These are phyloP conservation scores for Drosophila quadrilineata DNA, from an alignment of 1,140 invertebrate genomes.

Conservation along the genomic window DNA sequence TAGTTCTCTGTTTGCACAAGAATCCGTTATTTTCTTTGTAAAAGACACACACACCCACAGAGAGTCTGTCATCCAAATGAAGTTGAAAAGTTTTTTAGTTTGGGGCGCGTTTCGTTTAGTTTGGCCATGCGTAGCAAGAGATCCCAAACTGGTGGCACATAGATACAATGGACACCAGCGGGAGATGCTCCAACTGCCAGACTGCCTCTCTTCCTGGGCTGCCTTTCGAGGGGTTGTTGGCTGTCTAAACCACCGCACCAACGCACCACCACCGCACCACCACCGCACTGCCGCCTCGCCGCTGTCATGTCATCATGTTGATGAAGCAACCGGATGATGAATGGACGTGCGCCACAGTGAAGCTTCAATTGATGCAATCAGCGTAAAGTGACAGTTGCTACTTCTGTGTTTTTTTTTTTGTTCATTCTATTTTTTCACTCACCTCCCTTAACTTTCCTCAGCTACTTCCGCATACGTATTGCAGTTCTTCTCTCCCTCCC, in stretches of 20 bases:
- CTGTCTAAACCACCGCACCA: no score
- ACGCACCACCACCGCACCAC: no score
- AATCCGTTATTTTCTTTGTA: constrained; percentile 76
- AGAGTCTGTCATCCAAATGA: constrained; percentile 44
- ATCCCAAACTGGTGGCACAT: constrained; percentile 26
- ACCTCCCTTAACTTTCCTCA: background rate
- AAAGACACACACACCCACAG: constrained; percentile 2
- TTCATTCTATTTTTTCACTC: constrained; percentile 5
- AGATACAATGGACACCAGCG: constrained; percentile 3
- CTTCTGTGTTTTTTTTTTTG: constrained; percentile 29
- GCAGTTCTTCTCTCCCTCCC: no score
- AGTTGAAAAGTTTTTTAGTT: constrained; percentile 66
- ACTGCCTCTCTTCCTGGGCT: no score
- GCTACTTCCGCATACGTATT: background rate
- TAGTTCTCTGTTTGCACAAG: constrained; percentile 75
- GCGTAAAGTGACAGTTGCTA: constrained; percentile 74
- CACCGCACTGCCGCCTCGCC: background rate
- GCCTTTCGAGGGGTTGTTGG: no score
- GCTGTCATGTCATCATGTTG: constrained; percentile 78
- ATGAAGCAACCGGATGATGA: constrained; percentile 79
- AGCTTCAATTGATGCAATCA: constrained; percentile 80
- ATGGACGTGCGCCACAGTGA: constrained; percentile 78
- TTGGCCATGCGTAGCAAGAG: constrained; percentile 56
- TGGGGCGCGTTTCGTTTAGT: constrained; percentile 59
- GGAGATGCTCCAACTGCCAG: background rate